Evolutionary conservation across 2,113 vertebrate species (phyloP), one percentile per base, ranked within the genome.

Genomic region (Mixornis gularis): DNA sequence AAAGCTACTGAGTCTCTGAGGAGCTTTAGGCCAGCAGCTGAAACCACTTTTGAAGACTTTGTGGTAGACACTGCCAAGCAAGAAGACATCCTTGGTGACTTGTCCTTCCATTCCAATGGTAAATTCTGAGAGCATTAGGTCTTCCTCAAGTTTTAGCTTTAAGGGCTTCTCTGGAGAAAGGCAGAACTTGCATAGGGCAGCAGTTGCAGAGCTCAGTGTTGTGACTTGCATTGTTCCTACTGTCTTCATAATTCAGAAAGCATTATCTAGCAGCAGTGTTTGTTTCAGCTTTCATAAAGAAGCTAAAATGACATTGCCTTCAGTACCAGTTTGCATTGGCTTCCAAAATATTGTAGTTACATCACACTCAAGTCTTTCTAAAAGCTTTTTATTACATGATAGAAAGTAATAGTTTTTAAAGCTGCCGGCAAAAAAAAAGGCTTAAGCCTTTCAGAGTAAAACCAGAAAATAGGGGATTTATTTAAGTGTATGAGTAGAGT

Each of bases 1-100:
- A 99, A 98, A 96, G 99, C 99, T 68, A 99, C 98, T 0, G 99
- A 99, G 70, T 99, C 99, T 48, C 95, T 99, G 94, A 98, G 97
- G 97, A 99, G 97, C 51, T 99, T 99, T 94, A 97, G 97, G 63
- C 98, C 99, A 16, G 98, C 98, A 32, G 98, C 99, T 34, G 97
- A 98, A 95, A 96, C 98, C 38, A 98, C 98, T 88, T 99, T 99
- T 96, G 98, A 99, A 89, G 99, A 99, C 79, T 99, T 98, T 95
- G 97, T 98, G 46, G 81, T 99, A 91, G 98, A 99, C 82, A 98
- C 97, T 9, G 97, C 97, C 48, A 98, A 97, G 89, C 99, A 99
- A 94, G 98, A 99, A 93, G 97, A 97, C 26, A 89, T 98, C 55
- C 98, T 99, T 56, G 97, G 97, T 95, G 98, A 99, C 73, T 93